Conservation (phyloP, 2,888 invertebrate species). For the Eupithecia subumbrata region DNA sequence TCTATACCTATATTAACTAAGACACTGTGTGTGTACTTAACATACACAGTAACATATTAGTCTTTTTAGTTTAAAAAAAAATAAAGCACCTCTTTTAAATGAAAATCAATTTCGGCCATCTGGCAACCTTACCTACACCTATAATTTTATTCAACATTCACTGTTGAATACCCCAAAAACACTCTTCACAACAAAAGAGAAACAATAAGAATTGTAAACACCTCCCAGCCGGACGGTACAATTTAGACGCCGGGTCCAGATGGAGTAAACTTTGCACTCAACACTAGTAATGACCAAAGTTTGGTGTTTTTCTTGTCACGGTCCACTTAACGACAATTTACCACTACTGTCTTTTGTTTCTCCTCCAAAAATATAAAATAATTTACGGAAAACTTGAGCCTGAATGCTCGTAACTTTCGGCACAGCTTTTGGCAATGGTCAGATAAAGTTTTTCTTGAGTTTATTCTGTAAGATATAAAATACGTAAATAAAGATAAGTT, state of each 20-base stretch:
- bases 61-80: too few relatives aligned
- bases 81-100: too few relatives aligned
- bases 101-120: too few relatives aligned
- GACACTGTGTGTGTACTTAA: too few relatives aligned
- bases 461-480: conserved; percentile 28
- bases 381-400: conserved; percentile 38
- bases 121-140: too few relatives aligned
- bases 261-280: conserved; percentile 71
- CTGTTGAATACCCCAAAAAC: neutral
- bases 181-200: conserved; percentile 4
- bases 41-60: too few relatives aligned
- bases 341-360: conserved; percentile 48
- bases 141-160: neutral
- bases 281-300: conserved; percentile 70
- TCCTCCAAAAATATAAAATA: conserved; percentile 33
- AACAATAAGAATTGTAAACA: conserved; percentile 35
- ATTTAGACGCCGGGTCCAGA: conserved; percentile 54
- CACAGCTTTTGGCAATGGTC: conserved; percentile 38
- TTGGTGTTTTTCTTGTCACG: conserved; percentile 70
- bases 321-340: conserved; percentile 64
- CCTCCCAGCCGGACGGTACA: conserved; percentile 54
- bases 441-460: conserved; percentile 35
- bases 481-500: conserved; percentile 8
- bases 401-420: conserved; percentile 37
- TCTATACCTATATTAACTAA: too few relatives aligned